Base-by-base conservation (phyloP, 2,797 vertebrate genomes). In the Erethizon dorsatum region DNA sequence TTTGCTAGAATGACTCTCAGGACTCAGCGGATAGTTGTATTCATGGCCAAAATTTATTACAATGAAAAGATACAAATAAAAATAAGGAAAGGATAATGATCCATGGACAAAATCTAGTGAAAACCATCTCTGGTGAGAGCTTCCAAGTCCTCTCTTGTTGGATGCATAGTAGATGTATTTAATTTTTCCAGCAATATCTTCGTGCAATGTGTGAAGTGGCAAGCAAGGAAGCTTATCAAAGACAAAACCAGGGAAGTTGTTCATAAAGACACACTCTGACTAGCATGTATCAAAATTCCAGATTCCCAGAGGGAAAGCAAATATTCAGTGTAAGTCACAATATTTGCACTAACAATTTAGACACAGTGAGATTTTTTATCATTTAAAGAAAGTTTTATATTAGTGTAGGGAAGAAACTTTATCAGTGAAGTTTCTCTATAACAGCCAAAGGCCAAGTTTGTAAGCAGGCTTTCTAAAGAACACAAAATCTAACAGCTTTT, bases 1-100 rank as follows among this genome's bases (percentile, higher is more conserved):
- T 88, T 92, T 90, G 17, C 45, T 97, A 77, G 79, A 85, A 69
- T 79, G 22, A 77, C 14, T 18, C 13, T 77, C 2, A 92, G 37
- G n/a, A 92, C 24, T 88, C 65, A 75, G 7, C 26, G 41, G 67
- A 45, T 18, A 56, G 59, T 73, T 83, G 9, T n/a, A 59, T 9
- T 18, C 20, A 22, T 50, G 52, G 45, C 13, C 85, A 78, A 73
- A 24, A 73, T 71, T 63, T 63, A 90, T 65, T n/a, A 22, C 1
- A 71, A 26, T 83, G n/a, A 86, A 83, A 82, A 17, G 6, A n/a
- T 71, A 50, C 22, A 69, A 78, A 90, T 1, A 33, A 88, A 87
- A 33, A 47, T 90, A 65, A 69, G 22, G 1, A 22, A 67, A 95
- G 56, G 18, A n/a, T 54, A 83, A n/a, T 65, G 50, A 50, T 7